Base-by-base conservation (phyloP, 2,113 vertebrate species). In the Rhipidura dahli region DNA sequence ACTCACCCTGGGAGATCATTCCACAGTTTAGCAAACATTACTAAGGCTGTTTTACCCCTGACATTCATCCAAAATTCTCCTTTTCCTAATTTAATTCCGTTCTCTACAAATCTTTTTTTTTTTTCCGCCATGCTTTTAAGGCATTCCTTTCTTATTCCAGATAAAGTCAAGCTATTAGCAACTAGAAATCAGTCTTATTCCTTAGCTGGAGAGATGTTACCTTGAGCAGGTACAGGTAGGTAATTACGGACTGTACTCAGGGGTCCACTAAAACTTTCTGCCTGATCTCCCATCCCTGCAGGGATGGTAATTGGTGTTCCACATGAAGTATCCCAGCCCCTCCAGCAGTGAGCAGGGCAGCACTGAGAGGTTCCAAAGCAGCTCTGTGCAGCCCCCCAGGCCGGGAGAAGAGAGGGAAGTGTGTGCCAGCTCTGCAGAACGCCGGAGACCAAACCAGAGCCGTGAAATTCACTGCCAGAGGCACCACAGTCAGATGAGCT, bases 281-380 rank as follows among this genome's bases (percentile, higher is more conserved):
- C 93, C 91, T 90, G 80, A 97, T 83, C 94, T 95, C 75, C 70
- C 19, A 0, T 72, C 60, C 87, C 89, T 94, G 94, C 78, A 89
- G 93, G 77, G 91, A 89, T 79, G 71, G 40, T 94, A 96, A 97
- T 88, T 97, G 90, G 70, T 83, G 85, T 89, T 94, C 68, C 61
- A 92, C 53, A 35, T 73, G 81, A 75, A 91, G 87, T 24, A 45
- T 75, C 70, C 53, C 10, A 5, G 57, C 33, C 84, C 86, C 76
- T 76, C 69, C 37, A 75, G 93, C 57, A 77, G 77, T 0, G 2
- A 35, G 64, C 54, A 81, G 69, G 59, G 80, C 47, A 77, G 75
- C 68, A 17, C 65, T 56, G 83, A 73, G 8, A 6, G 64, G 65
- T 63, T 65, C 59, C 22, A 26, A 47, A 83, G 28, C 53, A 83